phyloP scores from a whole-genome alignment of 2,888 invertebrate genomes.

The Agapostemon virescens region DNA sequence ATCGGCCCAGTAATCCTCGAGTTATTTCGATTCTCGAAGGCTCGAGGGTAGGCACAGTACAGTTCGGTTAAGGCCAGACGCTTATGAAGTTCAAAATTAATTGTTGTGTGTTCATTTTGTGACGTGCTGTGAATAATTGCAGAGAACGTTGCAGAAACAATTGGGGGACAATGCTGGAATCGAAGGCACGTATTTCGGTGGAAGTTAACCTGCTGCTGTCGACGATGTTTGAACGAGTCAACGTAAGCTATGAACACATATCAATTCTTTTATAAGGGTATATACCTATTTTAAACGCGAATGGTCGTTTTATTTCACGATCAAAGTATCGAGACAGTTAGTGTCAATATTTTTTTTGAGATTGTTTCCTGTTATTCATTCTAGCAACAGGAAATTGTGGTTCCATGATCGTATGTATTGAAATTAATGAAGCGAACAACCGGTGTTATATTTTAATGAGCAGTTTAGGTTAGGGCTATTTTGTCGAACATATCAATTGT shows the following conservation, averaged over 20 bases:
- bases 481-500: not conserved
- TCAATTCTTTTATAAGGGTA: not conserved
- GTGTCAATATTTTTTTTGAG: not conserved
- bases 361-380: too few relatives aligned
- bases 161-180: not conserved
- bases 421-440: not conserved
- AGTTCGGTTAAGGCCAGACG: not conserved
- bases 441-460: not conserved
- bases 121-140: constrained; percentile 16
- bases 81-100: not conserved
- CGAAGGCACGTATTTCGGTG: not conserved
- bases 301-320: not conserved
- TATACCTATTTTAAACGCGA: not conserved
- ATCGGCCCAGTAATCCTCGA: not conserved
- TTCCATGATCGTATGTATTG: not conserved
- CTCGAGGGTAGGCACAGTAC: not conserved
- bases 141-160: not conserved
- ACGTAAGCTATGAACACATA: constrained; percentile 1
- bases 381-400: not conserved
- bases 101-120: constrained; percentile 5
- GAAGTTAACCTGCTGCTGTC: not conserved
- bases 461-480: not conserved
- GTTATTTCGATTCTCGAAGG: constrained; percentile 41
- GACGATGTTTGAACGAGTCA: not conserved
- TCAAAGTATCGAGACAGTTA: too few relatives aligned